phyloP scores from a whole-genome alignment of 2,888 invertebrate genomes.

The Branchellion lobata region DNA sequence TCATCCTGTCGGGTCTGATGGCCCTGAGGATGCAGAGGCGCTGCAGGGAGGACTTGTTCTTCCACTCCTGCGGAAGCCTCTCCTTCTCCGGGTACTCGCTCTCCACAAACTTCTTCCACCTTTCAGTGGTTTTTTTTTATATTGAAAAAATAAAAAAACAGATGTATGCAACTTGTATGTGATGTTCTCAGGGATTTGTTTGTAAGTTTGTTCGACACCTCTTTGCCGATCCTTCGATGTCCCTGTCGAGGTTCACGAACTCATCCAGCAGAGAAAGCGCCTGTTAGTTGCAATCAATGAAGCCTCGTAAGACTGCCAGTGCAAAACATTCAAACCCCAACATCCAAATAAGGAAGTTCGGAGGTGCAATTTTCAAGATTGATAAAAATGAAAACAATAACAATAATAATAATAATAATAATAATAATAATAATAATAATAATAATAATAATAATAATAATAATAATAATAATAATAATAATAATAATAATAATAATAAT shows the following conservation, averaged over 20 bases:
- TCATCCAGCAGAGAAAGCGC: constrained; percentile 85
- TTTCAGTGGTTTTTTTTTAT: constrained; percentile 5
- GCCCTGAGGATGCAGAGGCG: constrained; percentile 93
- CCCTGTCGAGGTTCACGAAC: constrained; percentile 84
- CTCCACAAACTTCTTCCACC: constrained; percentile 93
- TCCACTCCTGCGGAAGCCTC: constrained; percentile 97
- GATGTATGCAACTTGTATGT: not conserved
- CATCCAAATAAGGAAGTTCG: too few relatives aligned
- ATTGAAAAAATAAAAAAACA: not conserved
- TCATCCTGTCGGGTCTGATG: constrained; percentile 90
- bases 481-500: too few relatives aligned
- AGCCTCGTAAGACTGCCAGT: not conserved
- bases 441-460: too few relatives aligned
- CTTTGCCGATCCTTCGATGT: constrained; percentile 93
- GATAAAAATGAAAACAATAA: too few relatives aligned
- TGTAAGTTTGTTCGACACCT: constrained; percentile 61
- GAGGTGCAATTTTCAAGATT: too few relatives aligned
- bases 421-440: too few relatives aligned
- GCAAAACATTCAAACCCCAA: too few relatives aligned
- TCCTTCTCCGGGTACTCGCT: constrained; percentile 91
- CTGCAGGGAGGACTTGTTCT: constrained; percentile 88
- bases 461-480: too few relatives aligned
- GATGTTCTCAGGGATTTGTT: not conserved
- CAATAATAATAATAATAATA: too few relatives aligned
- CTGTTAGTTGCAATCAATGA: constrained; percentile 55